Evolutionary conservation across 1,140 invertebrate genomes (phyloP).

Genomic region (Panonychus citri): DNA sequence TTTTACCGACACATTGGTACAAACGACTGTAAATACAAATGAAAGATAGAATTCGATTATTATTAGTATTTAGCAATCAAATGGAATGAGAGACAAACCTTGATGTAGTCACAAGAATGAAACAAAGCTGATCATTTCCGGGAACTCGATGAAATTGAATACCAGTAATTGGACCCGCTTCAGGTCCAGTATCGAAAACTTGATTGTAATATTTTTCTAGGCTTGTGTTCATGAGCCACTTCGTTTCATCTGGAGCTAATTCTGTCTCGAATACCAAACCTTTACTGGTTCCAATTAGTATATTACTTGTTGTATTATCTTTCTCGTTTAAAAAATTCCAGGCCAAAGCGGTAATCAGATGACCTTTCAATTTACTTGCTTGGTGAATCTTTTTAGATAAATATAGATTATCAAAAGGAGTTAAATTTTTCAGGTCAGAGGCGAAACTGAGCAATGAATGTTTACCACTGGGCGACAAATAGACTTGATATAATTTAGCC

Average conservation of each 20-base stretch:
- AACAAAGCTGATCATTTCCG: constrained; percentile 34
- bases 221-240: constrained; percentile 27
- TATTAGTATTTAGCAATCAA: not conserved
- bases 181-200: constrained; percentile 29
- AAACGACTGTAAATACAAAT: constrained; percentile 1
- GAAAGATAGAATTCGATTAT: no score
- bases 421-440: constrained; percentile 18
- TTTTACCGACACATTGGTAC: constrained; percentile 3
- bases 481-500: constrained; percentile 41
- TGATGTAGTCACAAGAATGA: constrained; percentile 53
- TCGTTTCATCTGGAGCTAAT: constrained; percentile 36
- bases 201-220: constrained; percentile 66
- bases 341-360: constrained; percentile 67
- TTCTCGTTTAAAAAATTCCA: constrained; percentile 41
- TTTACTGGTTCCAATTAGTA: constrained; percentile 65
- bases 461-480: constrained; percentile 60
- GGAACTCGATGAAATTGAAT: constrained; percentile 49
- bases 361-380: constrained; percentile 29
- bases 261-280: constrained; percentile 80
- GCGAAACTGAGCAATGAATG: constrained; percentile 54
- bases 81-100: constrained; percentile 19
- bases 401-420: constrained; percentile 49
- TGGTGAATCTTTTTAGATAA: constrained; percentile 41
- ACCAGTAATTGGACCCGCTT: constrained; percentile 47
- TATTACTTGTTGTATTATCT: constrained; percentile 45